Evolutionary conservation across 2,888 invertebrate genomes (phyloP), one percentile per base, ranked within the genome.

Genomic region (Cordilura impudica): DNA sequence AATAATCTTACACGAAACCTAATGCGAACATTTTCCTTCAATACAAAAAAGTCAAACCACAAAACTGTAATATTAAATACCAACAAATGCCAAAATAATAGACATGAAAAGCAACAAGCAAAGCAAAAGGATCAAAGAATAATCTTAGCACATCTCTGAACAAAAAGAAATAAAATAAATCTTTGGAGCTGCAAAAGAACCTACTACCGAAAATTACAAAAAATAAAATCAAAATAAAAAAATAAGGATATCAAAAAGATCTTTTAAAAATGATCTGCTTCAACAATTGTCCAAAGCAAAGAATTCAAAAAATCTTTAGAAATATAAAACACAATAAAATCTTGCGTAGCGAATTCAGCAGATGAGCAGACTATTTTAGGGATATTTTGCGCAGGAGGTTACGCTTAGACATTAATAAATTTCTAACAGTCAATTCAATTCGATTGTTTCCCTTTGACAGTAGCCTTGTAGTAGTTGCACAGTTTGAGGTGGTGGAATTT

Each of bases 51-150:
- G 66, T 75, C 61, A 79, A 75, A 75, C 79, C 79, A 56, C 79
- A 79, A 71, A 71, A 71, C 45, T 74, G 58, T 54, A 10, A 39
- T 47, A 45, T 74, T 66, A 78, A 74, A 54, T 51, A 51, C 61
- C 66, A 75, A 49, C 56, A 71, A 78, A 79, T 79, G 71, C 54
- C 71, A 79, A 75, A 75, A 75, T 67, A 79, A 79, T 67, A 74
- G 66, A 75, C 26, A 79, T 51, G 45, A 56, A 71, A 69, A 65
- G 18, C 19, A 39, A 70, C 60, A 54, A 78, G 58, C 18, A n/a
- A 16, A 61, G 58, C 53, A 60, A 53, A 54, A 43, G 12, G 19
- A 43, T 35, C n/a, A 14, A 39, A 60, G 7, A 29, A 19, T n/a
- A n/a, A 35, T 51, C 19, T 31, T 53, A 19, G 10, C 47, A 51